A percentile compares a stretch with the other conserved stretches of the same genome.
These are phyloP conservation scores for Pterocles burchelli DNA, from an alignment of 2,113 vertebrate genomes.

Conservation along the genomic window DNA sequence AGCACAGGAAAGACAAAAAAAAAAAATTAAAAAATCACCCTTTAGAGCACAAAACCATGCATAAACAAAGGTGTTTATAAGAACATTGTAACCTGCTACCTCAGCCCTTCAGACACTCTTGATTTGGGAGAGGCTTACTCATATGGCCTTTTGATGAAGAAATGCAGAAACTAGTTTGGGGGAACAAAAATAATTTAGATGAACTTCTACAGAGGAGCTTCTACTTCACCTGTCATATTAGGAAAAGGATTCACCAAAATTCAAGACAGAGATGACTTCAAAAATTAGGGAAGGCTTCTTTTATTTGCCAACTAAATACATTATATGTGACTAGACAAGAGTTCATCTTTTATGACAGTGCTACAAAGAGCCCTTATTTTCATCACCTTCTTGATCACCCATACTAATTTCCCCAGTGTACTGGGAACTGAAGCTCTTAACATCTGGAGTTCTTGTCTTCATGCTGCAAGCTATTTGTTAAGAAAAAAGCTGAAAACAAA, in stretches of 20 bases:
- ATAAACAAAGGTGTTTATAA: background rate
- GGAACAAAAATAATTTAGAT: background rate
- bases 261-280: background rate
- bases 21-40: too few species aligned
- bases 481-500: background rate
- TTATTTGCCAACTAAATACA: background rate
- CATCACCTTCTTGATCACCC: background rate
- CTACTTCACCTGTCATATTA: background rate
- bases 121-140: background rate
- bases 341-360: background rate
- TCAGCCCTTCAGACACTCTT: background rate
- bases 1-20: background rate
- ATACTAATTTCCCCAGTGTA: slow-evolving; percentile 9
- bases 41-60: background rate
- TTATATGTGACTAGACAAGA: background rate
- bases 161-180: background rate
- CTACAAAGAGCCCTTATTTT: background rate
- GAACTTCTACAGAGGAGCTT: background rate
- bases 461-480: background rate
- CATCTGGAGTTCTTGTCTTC: slow-evolving; percentile 21
- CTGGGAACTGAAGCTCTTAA: background rate
- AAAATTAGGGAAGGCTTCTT: background rate
- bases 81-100: background rate
- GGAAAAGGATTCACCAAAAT: background rate
- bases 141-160: background rate